phyloP scores from a whole-genome alignment of 2,797 vertebrate species.

The Eremophila alpestris region DNA sequence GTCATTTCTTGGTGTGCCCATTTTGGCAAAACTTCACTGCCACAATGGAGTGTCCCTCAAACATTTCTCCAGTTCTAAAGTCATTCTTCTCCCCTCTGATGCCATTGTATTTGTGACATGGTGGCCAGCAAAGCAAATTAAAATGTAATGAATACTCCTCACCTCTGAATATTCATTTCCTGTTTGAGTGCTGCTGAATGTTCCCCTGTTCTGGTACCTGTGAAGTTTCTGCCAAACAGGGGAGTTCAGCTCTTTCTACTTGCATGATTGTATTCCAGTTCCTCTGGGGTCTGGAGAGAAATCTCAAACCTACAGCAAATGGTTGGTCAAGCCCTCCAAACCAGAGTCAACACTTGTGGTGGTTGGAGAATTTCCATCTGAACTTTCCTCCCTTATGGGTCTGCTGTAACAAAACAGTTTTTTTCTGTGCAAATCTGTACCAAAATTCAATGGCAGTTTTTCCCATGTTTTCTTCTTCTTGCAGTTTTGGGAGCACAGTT shows the following conservation, averaged over 20 bases:
- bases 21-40: background rate
- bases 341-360: background rate
- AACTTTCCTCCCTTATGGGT: background rate
- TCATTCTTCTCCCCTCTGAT: background rate
- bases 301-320: constrained; percentile 13
- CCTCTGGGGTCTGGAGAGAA: background rate
- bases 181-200: background rate
- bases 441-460: background rate
- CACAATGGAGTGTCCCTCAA: background rate
- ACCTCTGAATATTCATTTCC: constrained; percentile 24
- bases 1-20: background rate
- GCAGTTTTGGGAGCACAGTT: constrained; percentile 1
- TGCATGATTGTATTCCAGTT: background rate
- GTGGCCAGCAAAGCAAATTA: constrained; percentile 31
- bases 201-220: background rate
- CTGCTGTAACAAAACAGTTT: background rate
- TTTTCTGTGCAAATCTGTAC: background rate
- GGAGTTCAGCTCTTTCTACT: background rate
- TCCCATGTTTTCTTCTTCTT: background rate
- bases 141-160: constrained; percentile 23
- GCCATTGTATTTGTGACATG: background rate
- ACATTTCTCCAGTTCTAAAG: background rate
- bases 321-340: background rate
- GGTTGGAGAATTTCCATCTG: background rate
- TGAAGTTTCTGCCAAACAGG: background rate